Base-by-base conservation (phyloP, 2,113 vertebrate species). In the Delphinus delphis region DNA sequence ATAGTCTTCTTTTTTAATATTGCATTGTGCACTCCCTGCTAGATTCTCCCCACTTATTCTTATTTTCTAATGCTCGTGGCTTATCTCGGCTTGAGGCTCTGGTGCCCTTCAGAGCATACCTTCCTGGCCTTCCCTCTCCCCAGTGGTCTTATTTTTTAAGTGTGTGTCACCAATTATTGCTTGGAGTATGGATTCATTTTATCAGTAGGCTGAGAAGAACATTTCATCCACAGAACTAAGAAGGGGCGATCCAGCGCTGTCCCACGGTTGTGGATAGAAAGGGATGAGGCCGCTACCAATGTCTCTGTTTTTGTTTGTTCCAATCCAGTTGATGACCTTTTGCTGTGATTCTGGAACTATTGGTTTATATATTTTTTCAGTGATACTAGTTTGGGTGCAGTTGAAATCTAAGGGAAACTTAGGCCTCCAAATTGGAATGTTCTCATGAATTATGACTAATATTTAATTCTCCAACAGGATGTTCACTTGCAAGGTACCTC, bases 1-100 rank as follows among this genome's bases (percentile, higher is more conserved):
- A 97, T 98, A 98, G 93, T 97, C 95, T 97, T 97, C 36, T 36
- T 36, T 36, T n/a, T 36, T 21, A 55, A 55, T 88, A 98, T 97
- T 21, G 93, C 96, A 97, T 98, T 98, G 93, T 98, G 60, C 53
- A 18, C 62, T 83, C 94, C 98, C 98, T 96, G 96, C 94, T 97
- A 90, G 94, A 92, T 82, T 96, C 85, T 94, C 93, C 97, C 95
- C 95, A 86, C 83, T 1, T 93, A 96, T 74, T 89, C 85, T 74
- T 67, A 90, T 98, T 91, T 97, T 96, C 85, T 73, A 53, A 20
- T 88, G 53, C 18, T 97, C 18, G 10, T 33, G n/a, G 0, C 68
- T 97, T 95, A 47, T 65, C 90, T 92, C 28, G 93, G 84, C 80
- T 91, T 58, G 65, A 10, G 23, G 44, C 58, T 82, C n/a, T 25